Base-by-base conservation (phyloP, 1,140 invertebrate genomes). In the Chelonus insularis region DNA sequence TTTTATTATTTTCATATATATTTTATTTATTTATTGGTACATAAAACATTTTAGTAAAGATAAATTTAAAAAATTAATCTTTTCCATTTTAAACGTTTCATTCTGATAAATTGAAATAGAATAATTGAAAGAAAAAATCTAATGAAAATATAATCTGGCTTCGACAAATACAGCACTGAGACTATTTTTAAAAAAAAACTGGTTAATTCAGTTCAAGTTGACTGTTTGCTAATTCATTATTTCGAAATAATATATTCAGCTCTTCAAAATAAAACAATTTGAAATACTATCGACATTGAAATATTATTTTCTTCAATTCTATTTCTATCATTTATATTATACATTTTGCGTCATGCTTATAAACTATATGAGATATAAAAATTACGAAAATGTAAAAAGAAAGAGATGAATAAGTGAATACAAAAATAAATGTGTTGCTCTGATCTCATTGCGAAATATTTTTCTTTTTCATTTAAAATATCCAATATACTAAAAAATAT, bases 371-470 rank as follows among this genome's bases (percentile, higher is more conserved):
- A 43, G 14, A 43, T 16, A 16, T 18, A 50, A 50, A 50, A 23
- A 50, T n/a, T 14, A 34, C 12, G 29, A 52, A 18, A 29, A 36
- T 14, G 16, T 12, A 36, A 43, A 45, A 9, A 16, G 21, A 32
- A 8, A 3, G 45, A 45, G n/a, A 57, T 8, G 12, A n/a, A 25
- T 7, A 56, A 23, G 37, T 11, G 8, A 41, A 57, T 43, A 39
- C 21, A 41, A 56, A 39, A 56, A 37, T 56, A 41, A 20, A 23
- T 14, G 11, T 21, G 7, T 23, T 32, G 21, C 18, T 18, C 8
- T 25, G 54, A 57, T 43, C 23, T 41, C 21, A 57, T 57, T 57
- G 55, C 39, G 39, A 57, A 57, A 57, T 45, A 8, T 12, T 29
- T 23, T 45, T 18, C 29, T 47, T 45, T 48, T 25, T 48, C 21